phyloP scores from a whole-genome alignment of 2,888 invertebrate species.

The Halictus quadricinctus region DNA sequence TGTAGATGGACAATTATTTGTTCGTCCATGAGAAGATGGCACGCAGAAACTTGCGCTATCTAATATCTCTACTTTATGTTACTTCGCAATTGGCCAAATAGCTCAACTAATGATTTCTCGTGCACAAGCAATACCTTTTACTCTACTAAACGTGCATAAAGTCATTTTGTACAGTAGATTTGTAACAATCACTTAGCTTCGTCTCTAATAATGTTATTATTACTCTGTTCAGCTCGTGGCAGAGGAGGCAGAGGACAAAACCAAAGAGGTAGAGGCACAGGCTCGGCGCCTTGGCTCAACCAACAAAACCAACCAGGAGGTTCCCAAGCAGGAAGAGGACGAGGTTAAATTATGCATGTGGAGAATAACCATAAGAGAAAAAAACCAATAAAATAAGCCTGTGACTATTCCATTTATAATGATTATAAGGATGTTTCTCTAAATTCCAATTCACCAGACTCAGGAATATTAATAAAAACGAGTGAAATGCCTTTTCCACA shows the following conservation, averaged over 20 bases:
- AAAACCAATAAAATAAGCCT: conserved; percentile 14
- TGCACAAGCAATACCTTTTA: neutral
- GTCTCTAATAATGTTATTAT: neutral
- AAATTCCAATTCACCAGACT: conserved; percentile 20
- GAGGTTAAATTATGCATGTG: conserved; percentile 73
- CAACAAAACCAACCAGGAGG: conserved; percentile 80
- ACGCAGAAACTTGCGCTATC: no score
- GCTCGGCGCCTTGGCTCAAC: conserved; percentile 81
- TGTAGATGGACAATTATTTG: neutral
- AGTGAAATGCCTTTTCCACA: conserved; percentile 7
- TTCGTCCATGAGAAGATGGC: neutral
- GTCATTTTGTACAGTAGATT: neutral
- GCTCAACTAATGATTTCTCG: neutral
- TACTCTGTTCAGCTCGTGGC: conserved; percentile 73
- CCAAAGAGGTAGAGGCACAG: conserved; percentile 81
- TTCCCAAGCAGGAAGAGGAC: conserved; percentile 80
- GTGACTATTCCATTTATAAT: conserved; percentile 38
- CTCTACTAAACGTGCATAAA: neutral
- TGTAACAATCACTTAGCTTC: neutral
- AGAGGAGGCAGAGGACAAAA: conserved; percentile 80
- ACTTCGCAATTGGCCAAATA: neutral
- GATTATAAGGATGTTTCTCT: conserved; percentile 32
- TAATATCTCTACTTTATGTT: neutral
- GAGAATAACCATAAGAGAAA: conserved; percentile 18
- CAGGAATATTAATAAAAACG: conserved; percentile 35